Conservation (phyloP, 2,113 vertebrate genomes). For the Psettodes erumei region DNA sequence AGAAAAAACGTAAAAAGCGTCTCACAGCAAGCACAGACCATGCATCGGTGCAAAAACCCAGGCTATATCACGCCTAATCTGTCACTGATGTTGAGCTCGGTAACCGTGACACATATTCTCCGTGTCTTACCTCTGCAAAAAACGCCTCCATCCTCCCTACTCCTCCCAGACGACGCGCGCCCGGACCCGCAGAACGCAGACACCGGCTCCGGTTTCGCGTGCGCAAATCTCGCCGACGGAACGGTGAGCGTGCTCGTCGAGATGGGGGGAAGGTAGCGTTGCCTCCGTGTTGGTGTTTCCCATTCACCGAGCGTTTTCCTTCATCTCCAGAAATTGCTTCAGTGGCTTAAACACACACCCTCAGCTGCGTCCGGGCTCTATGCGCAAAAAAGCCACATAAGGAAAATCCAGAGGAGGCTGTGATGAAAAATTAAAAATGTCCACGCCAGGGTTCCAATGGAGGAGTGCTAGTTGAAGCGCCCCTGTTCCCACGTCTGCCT, state of each 20-base stretch:
- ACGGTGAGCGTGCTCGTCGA: slow-evolving; percentile 29
- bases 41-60: not conserved
- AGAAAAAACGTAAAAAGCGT: not conserved
- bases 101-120: slow-evolving; percentile 37
- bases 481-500: slow-evolving; percentile 39
- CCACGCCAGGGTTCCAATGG: slow-evolving; percentile 57
- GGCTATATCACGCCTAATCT: not conserved
- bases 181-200: slow-evolving; percentile 66
- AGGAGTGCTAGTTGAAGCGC: slow-evolving; percentile 42
- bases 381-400: slow-evolving; percentile 56
- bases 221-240: slow-evolving; percentile 54
- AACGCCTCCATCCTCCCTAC: slow-evolving; percentile 82
- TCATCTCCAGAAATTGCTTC: slow-evolving; percentile 32
- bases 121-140: slow-evolving; percentile 80
- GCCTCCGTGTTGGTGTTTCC: slow-evolving; percentile 64
- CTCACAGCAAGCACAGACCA: not conserved
- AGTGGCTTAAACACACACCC: slow-evolving; percentile 29
- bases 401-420: slow-evolving; percentile 35
- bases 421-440: slow-evolving; percentile 55
- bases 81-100: slow-evolving; percentile 4
- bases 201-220: slow-evolving; percentile 59
- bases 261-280: slow-evolving; percentile 44
- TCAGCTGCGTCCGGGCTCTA: slow-evolving; percentile 27
- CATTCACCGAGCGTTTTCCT: slow-evolving; percentile 70
- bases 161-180: slow-evolving; percentile 70